These are phyloP conservation scores for Malurus elegans DNA, from an alignment of 2,113 vertebrate genomes.

Conservation along the genomic window DNA sequence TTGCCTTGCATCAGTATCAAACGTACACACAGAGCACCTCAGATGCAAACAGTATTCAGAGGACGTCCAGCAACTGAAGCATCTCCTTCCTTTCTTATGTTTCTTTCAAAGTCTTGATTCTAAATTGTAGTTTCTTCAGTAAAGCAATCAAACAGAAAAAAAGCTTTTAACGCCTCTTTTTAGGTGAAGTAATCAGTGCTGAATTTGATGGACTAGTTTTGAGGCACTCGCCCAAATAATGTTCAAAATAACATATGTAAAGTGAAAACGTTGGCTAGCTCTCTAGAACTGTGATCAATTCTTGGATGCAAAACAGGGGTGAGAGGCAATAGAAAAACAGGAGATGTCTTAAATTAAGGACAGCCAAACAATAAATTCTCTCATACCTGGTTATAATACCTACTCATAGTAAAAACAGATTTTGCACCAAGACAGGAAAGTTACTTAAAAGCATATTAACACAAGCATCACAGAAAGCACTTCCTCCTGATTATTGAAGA, in stretches of 20 bases:
- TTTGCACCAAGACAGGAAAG: background rate
- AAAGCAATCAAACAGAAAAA: background rate
- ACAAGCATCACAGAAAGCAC: background rate
- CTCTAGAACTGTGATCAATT: background rate
- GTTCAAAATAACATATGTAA: background rate
- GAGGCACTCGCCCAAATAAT: background rate
- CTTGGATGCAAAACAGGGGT: accelerated
- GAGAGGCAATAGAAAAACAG: accelerated
- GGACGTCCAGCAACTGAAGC: background rate
- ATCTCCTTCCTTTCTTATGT: background rate
- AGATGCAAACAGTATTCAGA: background rate
- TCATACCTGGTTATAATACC: background rate
- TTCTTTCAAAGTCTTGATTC: background rate
- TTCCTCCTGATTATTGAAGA: background rate
- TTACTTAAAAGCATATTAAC: background rate
- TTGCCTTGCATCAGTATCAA: background rate
- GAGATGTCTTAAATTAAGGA: background rate
- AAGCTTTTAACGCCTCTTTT: background rate
- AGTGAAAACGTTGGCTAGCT: background rate
- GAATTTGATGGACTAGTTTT: background rate
- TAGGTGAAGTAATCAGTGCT: background rate
- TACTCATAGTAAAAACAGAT: background rate
- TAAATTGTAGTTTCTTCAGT: background rate
- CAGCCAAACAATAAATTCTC: background rate
- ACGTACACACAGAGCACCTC: background rate